Conservation (phyloP, 2,113 vertebrate genomes). For the Meriones unguiculatus region DNA sequence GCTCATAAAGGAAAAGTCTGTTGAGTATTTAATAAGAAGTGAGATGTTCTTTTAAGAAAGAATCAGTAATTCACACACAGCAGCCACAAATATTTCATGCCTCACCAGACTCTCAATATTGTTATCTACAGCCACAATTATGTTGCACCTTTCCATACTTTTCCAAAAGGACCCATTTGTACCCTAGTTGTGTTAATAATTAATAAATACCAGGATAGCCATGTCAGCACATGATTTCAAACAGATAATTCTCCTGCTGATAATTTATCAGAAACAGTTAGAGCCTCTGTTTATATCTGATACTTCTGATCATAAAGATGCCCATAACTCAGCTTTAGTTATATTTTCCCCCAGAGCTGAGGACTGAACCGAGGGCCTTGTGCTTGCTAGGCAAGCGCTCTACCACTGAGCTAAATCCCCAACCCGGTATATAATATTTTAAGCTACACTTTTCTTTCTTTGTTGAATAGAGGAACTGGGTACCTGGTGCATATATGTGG, state of each 20-base stretch:
- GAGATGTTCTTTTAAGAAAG: too few relatives aligned
- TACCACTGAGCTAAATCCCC: too few relatives aligned
- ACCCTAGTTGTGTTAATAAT: neutral
- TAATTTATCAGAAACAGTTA: neutral
- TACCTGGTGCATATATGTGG: neutral
- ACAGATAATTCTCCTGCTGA: neutral
- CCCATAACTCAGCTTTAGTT: neutral
- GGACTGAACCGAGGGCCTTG: too few relatives aligned
- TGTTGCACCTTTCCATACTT: neutral
- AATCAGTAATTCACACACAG: constrained; percentile 19
- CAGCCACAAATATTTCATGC: neutral
- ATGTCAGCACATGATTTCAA: neutral
- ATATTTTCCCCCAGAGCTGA: too few relatives aligned
- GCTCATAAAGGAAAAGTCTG: neutral
- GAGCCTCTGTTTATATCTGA: neutral
- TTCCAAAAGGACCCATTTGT: neutral
- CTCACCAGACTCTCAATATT: too few relatives aligned
- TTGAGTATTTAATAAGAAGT: neutral
- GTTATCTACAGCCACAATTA: neutral
- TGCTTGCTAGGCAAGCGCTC: too few relatives aligned
- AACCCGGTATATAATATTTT: neutral
- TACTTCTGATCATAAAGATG: neutral
- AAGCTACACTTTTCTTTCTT: neutral
- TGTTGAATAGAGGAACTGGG: neutral
- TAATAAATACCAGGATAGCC: neutral